Evolutionary conservation across 2,888 invertebrate species (phyloP).

Genomic region (Tiliacea aurago): DNA sequence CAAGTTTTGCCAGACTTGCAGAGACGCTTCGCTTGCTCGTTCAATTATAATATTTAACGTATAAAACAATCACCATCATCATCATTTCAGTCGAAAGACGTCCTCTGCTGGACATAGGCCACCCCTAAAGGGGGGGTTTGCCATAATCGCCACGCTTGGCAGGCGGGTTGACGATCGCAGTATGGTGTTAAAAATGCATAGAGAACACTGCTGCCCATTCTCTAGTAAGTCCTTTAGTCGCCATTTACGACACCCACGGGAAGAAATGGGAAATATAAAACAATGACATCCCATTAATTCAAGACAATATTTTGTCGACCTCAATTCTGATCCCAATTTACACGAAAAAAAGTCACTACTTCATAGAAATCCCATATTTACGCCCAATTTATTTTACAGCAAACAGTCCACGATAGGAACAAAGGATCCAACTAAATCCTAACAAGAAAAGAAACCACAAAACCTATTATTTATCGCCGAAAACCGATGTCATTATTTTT

Average conservation of each 20-base stretch:
- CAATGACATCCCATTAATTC: constrained; percentile 13
- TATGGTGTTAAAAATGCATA: too few relatives aligned
- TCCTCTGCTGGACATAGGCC: too few relatives aligned
- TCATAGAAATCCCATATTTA: constrained; percentile 56
- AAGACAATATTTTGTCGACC: constrained; percentile 26
- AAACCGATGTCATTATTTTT: constrained; percentile 87
- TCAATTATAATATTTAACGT: constrained; percentile 3
- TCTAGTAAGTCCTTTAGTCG: too few relatives aligned
- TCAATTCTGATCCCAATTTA: constrained; percentile 34
- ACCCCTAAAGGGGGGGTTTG: too few relatives aligned
- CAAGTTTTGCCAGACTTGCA: too few relatives aligned
- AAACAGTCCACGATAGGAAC: constrained; percentile 60
- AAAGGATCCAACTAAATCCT: constrained; percentile 62
- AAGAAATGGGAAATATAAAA: too few relatives aligned
- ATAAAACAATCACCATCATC: constrained; percentile 16
- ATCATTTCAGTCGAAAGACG: too few relatives aligned
- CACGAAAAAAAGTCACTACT: constrained; percentile 34
- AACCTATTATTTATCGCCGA: constrained; percentile 80
- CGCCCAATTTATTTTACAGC: constrained; percentile 58
- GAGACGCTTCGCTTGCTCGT: too few relatives aligned
- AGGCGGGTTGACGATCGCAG: too few relatives aligned
- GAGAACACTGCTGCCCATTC: too few relatives aligned
- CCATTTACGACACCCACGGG: too few relatives aligned
- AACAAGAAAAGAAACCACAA: constrained; percentile 70
- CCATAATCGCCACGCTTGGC: too few relatives aligned